Evolutionary conservation across 2,113 vertebrate genomes (phyloP).

Genomic region (Cynopterus brachyotis): DNA sequence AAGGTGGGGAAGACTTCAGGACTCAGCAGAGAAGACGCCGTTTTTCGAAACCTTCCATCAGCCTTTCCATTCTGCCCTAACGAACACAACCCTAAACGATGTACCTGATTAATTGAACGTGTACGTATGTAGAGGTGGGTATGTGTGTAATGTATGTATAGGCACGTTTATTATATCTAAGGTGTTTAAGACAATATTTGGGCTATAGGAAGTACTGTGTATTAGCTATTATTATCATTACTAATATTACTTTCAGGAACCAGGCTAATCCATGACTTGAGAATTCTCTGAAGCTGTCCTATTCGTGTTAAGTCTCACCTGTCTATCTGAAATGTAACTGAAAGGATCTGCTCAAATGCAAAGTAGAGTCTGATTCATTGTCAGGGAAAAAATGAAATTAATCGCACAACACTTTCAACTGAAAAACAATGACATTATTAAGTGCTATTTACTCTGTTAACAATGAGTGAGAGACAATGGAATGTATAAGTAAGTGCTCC

Average conservation of each 20-base stretch:
- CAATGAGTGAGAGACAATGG: not conserved
- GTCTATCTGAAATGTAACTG: not conserved
- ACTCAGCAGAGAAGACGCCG: not conserved
- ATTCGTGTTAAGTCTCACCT: not conserved
- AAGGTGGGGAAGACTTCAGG: not conserved
- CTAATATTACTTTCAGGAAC: not conserved
- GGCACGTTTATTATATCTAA: too few relatives aligned
- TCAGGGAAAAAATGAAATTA: constrained; percentile 8
- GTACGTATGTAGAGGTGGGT: not conserved
- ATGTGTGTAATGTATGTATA: not conserved
- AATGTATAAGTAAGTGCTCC: not conserved
- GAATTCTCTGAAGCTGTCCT: not conserved
- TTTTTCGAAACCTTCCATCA: not conserved
- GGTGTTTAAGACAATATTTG: not conserved
- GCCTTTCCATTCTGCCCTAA: not conserved
- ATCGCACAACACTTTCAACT: not conserved
- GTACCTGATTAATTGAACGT: not conserved
- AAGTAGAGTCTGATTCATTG: not conserved
- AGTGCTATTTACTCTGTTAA: not conserved
- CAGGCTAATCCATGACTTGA: not conserved
- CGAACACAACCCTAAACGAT: not conserved
- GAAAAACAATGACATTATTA: not conserved
- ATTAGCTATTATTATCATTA: not conserved
- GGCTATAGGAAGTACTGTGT: not conserved
- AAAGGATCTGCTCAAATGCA: not conserved